Evolutionary conservation across 2,888 invertebrate genomes (phyloP), one percentile per base, ranked within the genome.

Genomic region (Rotaria sp.): DNA sequence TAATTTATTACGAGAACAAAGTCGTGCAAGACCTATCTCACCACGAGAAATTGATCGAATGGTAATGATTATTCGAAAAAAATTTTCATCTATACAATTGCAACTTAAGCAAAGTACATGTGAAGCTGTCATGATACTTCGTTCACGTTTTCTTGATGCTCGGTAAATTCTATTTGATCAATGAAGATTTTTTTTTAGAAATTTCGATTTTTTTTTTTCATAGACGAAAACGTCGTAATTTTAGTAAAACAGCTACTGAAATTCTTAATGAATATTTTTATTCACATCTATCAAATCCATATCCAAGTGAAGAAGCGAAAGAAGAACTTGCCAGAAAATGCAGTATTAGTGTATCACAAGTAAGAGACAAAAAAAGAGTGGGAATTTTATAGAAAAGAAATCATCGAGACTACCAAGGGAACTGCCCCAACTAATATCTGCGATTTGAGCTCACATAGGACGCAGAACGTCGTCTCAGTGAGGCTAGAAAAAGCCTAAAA

Each of bases 261-360:
- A 96, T 98, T 90, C 93, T 99, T 89, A 99, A 99, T 92, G 98
- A 99, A 93, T 99, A 99, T 92, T 99, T 99, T 93, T 99, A 99
- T 93, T 97, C 97, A 89, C 98, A 99, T 93, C 94, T 99, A 90
- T 96, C 96, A 91, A 99, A 99, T 93, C 99, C 99, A 52, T 99
- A 99, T 93, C 99, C 99, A 88, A 96, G 96, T 91, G 99, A 99
- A 93, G 99, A 99, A 93, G 98, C 98, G 88, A 99, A 99, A 92
- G 99, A 99, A 93, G 99, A 99, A 92, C 93, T 99, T 91, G 99
- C 99, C 86, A 94, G 97, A 92, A 98, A 98, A 92, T 99, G 99
- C 92, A 96, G 97, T 91, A 99, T 99, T 91, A 98, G 99, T 87
- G 96, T 97, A 87, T 95, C 95, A 87, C 96, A 96, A 94, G 96